These are phyloP conservation scores for Chloropsis cyanopogon DNA, from an alignment of 2,113 vertebrate species.

Conservation along the genomic window DNA sequence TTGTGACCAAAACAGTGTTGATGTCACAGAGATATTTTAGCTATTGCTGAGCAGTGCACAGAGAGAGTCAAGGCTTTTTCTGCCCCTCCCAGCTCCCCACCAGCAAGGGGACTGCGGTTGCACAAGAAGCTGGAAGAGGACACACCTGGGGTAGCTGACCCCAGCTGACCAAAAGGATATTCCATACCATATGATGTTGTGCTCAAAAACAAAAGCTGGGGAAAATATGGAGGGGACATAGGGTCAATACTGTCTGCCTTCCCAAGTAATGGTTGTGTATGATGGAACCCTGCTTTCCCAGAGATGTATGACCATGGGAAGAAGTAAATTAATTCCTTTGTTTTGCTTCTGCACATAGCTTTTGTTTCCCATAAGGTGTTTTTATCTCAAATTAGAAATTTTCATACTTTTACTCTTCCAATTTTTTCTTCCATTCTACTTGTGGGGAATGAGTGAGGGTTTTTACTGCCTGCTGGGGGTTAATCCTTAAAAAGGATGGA, in stretches of 20 bases:
- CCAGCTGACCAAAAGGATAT: not conserved
- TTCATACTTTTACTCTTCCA: not conserved
- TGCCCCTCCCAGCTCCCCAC: fast-evolving
- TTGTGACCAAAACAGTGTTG: not conserved
- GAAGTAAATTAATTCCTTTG: not conserved
- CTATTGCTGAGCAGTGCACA: not conserved
- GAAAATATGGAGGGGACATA: not conserved
- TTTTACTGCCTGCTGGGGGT: not conserved
- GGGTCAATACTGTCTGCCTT: not conserved
- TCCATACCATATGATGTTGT: not conserved
- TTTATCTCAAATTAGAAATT: not conserved
- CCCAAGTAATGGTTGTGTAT: fast-evolving
- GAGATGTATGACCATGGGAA: not conserved
- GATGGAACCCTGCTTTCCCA: not conserved
- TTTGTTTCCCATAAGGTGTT: not conserved
- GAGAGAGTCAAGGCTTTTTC: not conserved
- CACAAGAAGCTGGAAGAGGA: not conserved
- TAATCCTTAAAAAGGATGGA: not conserved
- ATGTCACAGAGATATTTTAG: not conserved
- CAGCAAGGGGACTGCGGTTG: fast-evolving
- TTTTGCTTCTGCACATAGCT: not conserved
- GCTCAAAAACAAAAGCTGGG: not conserved
- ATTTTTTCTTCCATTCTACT: not conserved
- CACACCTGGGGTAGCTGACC: not conserved
- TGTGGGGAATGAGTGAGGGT: not conserved